Evolutionary conservation across 2,888 invertebrate species (phyloP).

Genomic region (Cerceris ruficornis): DNA sequence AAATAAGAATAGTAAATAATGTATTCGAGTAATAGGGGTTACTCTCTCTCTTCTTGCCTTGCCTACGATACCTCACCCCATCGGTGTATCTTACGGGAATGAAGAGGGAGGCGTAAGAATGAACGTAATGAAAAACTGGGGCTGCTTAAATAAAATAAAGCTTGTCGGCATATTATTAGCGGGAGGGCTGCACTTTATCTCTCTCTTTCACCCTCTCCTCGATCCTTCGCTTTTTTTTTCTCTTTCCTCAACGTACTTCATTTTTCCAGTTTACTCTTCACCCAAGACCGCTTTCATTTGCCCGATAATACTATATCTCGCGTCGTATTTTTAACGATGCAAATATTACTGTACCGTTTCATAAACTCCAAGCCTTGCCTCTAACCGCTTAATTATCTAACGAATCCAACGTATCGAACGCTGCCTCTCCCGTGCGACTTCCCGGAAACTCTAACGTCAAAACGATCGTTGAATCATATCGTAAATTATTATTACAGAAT

Average conservation of each 20-base stretch:
- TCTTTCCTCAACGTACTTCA: slow-evolving; percentile 23
- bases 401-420: neutral
- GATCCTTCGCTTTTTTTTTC: slow-evolving; percentile 13
- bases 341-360: slow-evolving; percentile 34
- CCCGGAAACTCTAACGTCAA: neutral
- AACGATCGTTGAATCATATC: neutral
- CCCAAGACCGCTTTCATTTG: slow-evolving; percentile 44
- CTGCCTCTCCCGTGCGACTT: neutral
- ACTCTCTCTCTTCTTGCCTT: slow-evolving; percentile 34
- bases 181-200: slow-evolving; percentile 68
- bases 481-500: slow-evolving; percentile 18
- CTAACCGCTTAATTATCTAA: slow-evolving; percentile 39
- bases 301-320: slow-evolving; percentile 37
- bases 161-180: slow-evolving; percentile 78
- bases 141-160: slow-evolving; percentile 81
- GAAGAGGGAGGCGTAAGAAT: slow-evolving; percentile 72
- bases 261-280: slow-evolving; percentile 46
- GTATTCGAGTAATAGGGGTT: slow-evolving; percentile 71
- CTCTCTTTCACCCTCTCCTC: slow-evolving; percentile 42
- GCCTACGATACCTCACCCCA: slow-evolving; percentile 35
- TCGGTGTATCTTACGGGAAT: slow-evolving; percentile 59
- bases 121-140: slow-evolving; percentile 80
- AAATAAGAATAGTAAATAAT: slow-evolving; percentile 80
- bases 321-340: slow-evolving; percentile 33
- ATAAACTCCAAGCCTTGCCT: slow-evolving; percentile 38